Base-by-base conservation (phyloP, 1,140 invertebrate genomes). In the Drosophila leontia region DNA sequence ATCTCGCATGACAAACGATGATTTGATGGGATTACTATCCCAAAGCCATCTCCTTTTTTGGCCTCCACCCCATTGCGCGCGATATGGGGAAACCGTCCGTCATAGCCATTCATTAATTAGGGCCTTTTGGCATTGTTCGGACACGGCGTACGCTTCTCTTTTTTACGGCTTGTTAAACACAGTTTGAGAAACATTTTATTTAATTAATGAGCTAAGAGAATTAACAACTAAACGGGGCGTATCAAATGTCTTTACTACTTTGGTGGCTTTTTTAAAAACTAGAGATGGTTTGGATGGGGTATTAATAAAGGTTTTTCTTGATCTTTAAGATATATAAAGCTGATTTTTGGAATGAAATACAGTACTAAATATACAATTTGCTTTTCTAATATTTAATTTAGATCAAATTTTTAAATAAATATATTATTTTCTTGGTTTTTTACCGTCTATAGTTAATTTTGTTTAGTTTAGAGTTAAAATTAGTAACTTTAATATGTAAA, bases 191-290 rank as follows among this genome's bases (percentile, higher is more conserved):
- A 71, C 77, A 63, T 75, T 68, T 63, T 77, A 53, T 48, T 70
- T 80, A 80, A 88, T 87, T 84, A 87, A 87, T 87, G 80, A 80
- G 55, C 72, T 68, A 78, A 64, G 71, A 80, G 75, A 69, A 68
- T 77, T 77, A 79, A 78, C 70, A 64, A 71, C 70, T 62, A 72
- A 77, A 55, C 64, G 75, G 83, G 83, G 79, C 57, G 82, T 82
- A 75, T 69, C 74, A 61, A 77, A 77, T 77, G 62, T 61, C 42
- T 55, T 42, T 69, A 69, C 65, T 69, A 50, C 19, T 63, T 19
- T 50, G 39, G 34, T 41, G 29, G 13, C 7, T 68, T 35, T 55
- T 55, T 12, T 5, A 1, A 5, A 15, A 35, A 3, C n/a, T 69
- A 69, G 63, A 55, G 67, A 55, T 69, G 67, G 39, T 23, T 53